Base-by-base conservation (phyloP, 2,113 vertebrate genomes). In the Antennarius striatus region DNA sequence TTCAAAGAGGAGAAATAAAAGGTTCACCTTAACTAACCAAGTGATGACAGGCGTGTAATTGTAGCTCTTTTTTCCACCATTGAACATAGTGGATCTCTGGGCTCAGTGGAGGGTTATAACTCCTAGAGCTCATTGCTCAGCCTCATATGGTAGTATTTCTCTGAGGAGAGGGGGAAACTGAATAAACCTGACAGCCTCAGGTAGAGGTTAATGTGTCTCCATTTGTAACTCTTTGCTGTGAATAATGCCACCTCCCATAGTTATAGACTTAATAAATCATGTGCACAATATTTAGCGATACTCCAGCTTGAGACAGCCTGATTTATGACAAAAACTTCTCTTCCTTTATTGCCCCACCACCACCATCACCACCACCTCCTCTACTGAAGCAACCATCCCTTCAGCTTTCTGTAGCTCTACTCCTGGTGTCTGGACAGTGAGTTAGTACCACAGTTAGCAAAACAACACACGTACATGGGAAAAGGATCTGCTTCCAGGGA, bases 121-220 rank as follows among this genome's bases (percentile, higher is more conserved):
- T 79, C 63, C 51, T 46, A 3, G 6, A 71, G 61, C 63, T 71
- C 73, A 64, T 72, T 76, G 61, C 81, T 86, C 51, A 63, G 63
- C 13, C 54, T 76, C 45, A 55, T 65, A 63, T 56, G 43, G 53
- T 53, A 45, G 30, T 75, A 61, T 73, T 74, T 75, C 69, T 77
- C 51, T n/a, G 9, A 68, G 65, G 46, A 43, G 49, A 61, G 16
- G n/a, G 43, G 67, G 61, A 52, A 68, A 57, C 69, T 77, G 73
- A 65, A 74, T 85, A 65, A 68, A 56, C 50, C 46, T 87, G 84
- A 87, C 89, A 87, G 80, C 76, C 59, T 29, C 68, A 86, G 76
- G 75, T 82, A 81, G 66, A 86, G 81, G 84, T 85, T 86, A 90
- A 86, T 72, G 61, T 56, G 71, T 77, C 79, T 77, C 83, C 84